phyloP scores from a whole-genome alignment of 2,888 invertebrate species.

The Drosophila neonasuta region DNA sequence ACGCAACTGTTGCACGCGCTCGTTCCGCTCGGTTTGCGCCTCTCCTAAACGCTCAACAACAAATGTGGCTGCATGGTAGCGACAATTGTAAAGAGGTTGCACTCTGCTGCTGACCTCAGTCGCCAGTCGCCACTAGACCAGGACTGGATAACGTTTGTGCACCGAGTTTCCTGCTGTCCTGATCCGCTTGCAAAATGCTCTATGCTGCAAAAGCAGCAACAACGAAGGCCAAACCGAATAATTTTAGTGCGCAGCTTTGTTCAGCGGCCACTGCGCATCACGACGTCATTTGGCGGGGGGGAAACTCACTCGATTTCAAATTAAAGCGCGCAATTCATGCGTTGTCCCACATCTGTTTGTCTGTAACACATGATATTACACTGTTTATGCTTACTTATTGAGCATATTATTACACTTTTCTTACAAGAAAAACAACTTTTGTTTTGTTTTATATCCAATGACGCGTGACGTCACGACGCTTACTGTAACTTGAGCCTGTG shows the following conservation, averaged over 20 bases:
- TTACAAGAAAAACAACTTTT: neutral
- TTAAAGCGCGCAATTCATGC: neutral
- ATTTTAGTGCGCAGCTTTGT: constrained; percentile 7
- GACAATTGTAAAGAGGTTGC: neutral
- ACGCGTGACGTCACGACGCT: neutral
- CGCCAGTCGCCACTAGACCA: too few relatives aligned
- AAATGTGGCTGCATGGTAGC: constrained; percentile 13
- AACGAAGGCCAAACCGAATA: constrained; percentile 18
- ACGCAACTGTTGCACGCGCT: constrained; percentile 42
- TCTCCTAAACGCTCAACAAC: constrained; percentile 4
- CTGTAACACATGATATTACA: too few relatives aligned
- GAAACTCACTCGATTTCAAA: neutral
- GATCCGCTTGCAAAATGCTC: neutral
- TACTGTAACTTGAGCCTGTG: neutral
- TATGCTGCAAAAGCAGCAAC: constrained; percentile 1
- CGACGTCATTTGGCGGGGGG: constrained; percentile 32
- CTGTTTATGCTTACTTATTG: too few relatives aligned
- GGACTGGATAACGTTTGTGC: too few relatives aligned
- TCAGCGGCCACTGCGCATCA: constrained; percentile 35
- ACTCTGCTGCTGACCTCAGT: too few relatives aligned
- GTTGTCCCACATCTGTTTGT: neutral
- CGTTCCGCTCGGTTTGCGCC: neutral
- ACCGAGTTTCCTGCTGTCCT: too few relatives aligned
- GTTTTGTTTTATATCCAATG: neutral
- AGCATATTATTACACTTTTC: too few relatives aligned